phyloP scores from a whole-genome alignment of 2,113 vertebrate species.

The Oryzias curvinotus region DNA sequence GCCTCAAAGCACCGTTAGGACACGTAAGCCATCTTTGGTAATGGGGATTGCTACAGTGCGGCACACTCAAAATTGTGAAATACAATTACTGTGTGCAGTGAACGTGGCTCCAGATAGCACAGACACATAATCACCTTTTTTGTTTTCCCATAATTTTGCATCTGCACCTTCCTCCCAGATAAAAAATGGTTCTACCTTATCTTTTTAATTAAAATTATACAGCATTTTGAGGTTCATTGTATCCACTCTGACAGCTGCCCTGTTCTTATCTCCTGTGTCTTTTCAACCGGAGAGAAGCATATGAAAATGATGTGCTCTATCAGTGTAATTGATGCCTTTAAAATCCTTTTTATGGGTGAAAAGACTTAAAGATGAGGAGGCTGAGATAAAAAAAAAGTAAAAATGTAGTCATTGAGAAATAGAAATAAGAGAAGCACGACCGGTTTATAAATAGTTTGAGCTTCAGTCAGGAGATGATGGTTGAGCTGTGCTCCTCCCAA shows the following conservation, averaged over 20 bases:
- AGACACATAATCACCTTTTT: slow-evolving; percentile 54
- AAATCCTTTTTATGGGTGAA: slow-evolving; percentile 6
- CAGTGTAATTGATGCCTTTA: slow-evolving; percentile 32
- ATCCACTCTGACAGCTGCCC: slow-evolving; percentile 12
- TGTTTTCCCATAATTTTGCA: slow-evolving; percentile 52
- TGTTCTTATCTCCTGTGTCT: slow-evolving; percentile 15
- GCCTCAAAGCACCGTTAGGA: slow-evolving; percentile 43
- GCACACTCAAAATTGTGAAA: slow-evolving; percentile 43
- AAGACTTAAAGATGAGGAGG: background rate
- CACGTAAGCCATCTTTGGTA: slow-evolving; percentile 50
- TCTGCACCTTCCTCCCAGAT: slow-evolving; percentile 27
- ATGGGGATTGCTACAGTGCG: slow-evolving; percentile 31
- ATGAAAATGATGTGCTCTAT: slow-evolving; percentile 9
- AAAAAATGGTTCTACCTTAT: slow-evolving; percentile 37
- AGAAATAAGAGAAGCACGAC: background rate
- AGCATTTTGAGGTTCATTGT: slow-evolving; percentile 42
- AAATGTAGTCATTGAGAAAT: background rate
- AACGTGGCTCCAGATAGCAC: slow-evolving; percentile 48
- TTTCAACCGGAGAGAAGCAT: slow-evolving; percentile 27
- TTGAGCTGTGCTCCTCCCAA: background rate
- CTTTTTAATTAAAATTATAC: slow-evolving; percentile 57
- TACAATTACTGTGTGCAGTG: slow-evolving; percentile 57
- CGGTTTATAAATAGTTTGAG: slow-evolving; percentile 5
- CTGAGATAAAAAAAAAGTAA: background rate
- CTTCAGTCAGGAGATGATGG: slow-evolving; percentile 6